Evolutionary conservation across 2,797 vertebrate genomes (phyloP).

Genomic region (Mus spretus): DNA sequence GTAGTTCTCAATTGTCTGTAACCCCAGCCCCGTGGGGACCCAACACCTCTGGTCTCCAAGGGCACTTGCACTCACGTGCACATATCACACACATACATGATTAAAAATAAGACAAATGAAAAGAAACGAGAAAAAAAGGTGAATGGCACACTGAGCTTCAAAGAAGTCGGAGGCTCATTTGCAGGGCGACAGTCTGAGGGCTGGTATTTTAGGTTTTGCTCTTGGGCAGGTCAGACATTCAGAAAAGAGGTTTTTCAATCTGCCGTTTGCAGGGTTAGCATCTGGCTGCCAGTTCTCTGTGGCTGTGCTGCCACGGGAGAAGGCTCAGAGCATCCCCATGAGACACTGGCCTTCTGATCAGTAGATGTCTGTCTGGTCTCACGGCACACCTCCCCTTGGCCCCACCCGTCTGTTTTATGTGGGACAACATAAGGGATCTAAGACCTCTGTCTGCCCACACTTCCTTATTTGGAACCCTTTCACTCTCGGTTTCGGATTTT

Average conservation of each 20-base stretch:
- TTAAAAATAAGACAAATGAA: not conserved
- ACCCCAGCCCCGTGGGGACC: not conserved
- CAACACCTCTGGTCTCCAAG: not conserved
- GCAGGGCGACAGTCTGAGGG: not conserved
- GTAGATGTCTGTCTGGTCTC: not conserved
- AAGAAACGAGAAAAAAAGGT: not conserved
- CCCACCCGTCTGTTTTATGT: not conserved
- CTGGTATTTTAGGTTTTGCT: not conserved
- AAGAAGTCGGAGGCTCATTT: not conserved
- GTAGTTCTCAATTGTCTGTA: not conserved
- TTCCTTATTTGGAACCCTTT: conserved; percentile 20
- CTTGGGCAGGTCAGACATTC: conserved; percentile 13
- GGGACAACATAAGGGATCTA: not conserved
- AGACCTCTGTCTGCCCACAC: not conserved
- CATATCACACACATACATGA: not conserved
- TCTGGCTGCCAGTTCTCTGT: conserved; percentile 1
- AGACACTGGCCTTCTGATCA: not conserved
- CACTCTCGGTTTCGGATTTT: conserved; percentile 1
- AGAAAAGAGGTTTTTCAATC: conserved; percentile 11
- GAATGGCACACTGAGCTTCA: not conserved
- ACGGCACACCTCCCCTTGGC: not conserved
- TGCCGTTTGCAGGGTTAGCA: conserved; percentile 14
- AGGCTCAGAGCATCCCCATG: not conserved
- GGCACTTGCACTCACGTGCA: too few relatives aligned
- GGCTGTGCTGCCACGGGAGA: not conserved